A percentile compares a stretch with the other conserved stretches of the same genome.
Evolutionary conservation across 2,797 vertebrate species (phyloP).

Genomic region (Muscicapa striata): DNA sequence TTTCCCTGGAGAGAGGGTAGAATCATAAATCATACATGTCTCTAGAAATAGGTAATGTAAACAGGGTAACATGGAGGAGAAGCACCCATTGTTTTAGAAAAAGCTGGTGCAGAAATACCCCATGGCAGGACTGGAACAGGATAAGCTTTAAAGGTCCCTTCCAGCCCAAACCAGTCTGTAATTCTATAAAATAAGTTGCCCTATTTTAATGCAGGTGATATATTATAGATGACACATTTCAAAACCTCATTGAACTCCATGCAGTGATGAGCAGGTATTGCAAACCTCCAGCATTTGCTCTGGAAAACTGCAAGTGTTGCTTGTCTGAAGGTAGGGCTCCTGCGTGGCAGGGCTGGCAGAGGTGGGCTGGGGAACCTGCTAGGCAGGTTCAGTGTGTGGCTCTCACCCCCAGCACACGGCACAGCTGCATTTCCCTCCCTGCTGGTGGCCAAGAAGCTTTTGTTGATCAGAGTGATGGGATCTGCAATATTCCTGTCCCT

Average conservation of each 20-base stretch:
- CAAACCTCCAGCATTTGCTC: background rate
- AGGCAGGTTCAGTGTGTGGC: fast-evolving
- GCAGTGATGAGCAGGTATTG: background rate
- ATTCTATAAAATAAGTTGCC: background rate
- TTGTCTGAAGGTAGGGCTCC: background rate
- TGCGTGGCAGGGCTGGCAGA: background rate
- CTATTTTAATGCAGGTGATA: background rate
- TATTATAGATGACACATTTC: background rate
- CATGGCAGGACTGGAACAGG: background rate
- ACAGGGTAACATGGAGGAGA: background rate
- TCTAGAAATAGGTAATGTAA: background rate
- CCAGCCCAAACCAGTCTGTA: background rate
- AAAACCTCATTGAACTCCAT: background rate
- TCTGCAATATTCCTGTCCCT: background rate
- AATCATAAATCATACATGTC: background rate
- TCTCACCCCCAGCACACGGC: background rate
- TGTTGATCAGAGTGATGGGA: background rate
- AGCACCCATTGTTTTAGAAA: background rate
- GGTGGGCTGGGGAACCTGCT: fast-evolving
- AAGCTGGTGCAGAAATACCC: background rate
- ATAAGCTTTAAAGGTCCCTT: background rate
- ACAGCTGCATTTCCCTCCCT: background rate
- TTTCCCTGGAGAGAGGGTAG: background rate
- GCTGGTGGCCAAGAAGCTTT: background rate
- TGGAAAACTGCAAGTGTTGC: fast-evolving